Evolutionary conservation across 2,113 vertebrate species (phyloP).

Genomic region (Rutilus rutilus): DNA sequence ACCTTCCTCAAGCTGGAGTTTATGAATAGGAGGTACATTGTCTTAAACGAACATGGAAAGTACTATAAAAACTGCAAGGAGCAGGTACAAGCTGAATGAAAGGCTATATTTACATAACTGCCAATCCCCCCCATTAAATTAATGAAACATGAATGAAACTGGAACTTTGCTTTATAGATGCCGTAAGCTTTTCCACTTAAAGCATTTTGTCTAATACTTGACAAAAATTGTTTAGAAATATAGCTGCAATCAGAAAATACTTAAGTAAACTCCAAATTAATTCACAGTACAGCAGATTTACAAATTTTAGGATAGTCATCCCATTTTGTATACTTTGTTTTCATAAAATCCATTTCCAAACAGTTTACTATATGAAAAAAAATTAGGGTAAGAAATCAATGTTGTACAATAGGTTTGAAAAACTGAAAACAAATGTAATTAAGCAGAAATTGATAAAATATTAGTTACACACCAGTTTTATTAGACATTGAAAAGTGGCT

Average conservation of each 20-base stretch:
- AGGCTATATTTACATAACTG: background rate
- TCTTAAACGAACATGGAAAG: conserved; percentile 8
- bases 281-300: background rate
- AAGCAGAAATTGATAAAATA: background rate
- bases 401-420: background rate
- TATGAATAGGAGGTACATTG: conserved; percentile 23
- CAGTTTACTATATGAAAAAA: background rate
- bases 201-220: background rate
- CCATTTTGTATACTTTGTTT: background rate
- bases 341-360: background rate
- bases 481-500: background rate
- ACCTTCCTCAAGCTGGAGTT: conserved; percentile 1
- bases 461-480: background rate
- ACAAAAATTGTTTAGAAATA: background rate
- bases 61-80: background rate
- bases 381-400: background rate
- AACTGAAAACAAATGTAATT: too few species aligned
- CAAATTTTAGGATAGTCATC: background rate
- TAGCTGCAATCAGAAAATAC: background rate
- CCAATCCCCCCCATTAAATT: background rate
- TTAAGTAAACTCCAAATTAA: background rate
- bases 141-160: background rate
- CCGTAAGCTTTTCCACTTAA: background rate
- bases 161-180: background rate
- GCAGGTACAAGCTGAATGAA: background rate